phyloP scores from a whole-genome alignment of 2,888 invertebrate species.

The Hirtodrosophila confusa region DNA sequence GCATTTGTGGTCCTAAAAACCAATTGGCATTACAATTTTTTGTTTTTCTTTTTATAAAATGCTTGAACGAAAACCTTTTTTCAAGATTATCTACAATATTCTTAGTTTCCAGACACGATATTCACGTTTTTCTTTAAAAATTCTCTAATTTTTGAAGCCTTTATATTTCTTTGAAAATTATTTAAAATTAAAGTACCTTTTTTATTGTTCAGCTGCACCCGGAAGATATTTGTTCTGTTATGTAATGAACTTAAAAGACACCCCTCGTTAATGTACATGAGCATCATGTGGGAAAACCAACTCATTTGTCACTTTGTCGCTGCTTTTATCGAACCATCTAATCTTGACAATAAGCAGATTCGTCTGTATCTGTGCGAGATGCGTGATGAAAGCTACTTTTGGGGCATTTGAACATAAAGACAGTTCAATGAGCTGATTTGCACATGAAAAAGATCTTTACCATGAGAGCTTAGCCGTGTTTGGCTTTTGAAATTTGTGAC shows the following conservation, averaged over 20 bases:
- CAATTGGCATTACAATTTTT: too few species aligned
- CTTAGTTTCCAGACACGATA: too few species aligned
- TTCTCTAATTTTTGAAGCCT: too few species aligned
- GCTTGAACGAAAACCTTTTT: too few species aligned
- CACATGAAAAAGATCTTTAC: conserved; percentile 9
- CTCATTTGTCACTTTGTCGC: conserved; percentile 39
- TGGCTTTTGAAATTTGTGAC: conserved; percentile 13
- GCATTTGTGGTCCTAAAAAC: too few species aligned
- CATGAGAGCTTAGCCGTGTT: conserved; percentile 19
- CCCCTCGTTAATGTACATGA: conserved; percentile 28
- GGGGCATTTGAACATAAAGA: not conserved
- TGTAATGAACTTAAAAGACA: not conserved
- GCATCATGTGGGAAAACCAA: conserved; percentile 10
- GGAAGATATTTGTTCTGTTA: too few species aligned
- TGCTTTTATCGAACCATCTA: conserved; percentile 27
- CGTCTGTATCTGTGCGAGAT: conserved; percentile 21
- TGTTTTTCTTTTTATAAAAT: too few species aligned
- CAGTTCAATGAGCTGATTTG: conserved; percentile 24
- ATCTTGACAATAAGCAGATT: conserved; percentile 22
- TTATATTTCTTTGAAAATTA: too few species aligned
- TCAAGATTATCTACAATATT: too few species aligned
- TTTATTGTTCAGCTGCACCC: too few species aligned
- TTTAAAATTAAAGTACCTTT: too few species aligned
- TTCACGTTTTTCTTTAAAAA: too few species aligned
- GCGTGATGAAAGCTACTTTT: conserved; percentile 18